Percentiles rank a stretch among this genome's conserved stretches.
Evolutionary conservation across 2,113 vertebrate genomes (phyloP).

Genomic region (Coptodon bakossiorum): DNA sequence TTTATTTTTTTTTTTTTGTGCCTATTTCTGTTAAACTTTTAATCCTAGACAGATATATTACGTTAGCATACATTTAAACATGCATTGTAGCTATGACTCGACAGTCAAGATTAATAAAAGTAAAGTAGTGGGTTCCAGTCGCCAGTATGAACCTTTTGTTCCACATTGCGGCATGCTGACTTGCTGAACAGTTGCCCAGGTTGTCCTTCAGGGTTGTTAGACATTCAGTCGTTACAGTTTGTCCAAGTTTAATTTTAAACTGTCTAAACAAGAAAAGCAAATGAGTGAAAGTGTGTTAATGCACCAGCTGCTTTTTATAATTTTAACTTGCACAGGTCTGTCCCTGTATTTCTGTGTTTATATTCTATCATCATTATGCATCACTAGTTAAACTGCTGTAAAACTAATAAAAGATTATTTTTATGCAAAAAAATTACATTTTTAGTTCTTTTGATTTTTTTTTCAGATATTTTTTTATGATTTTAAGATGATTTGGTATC

Average conservation of each 20-base stretch:
- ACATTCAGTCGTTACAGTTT: constrained; percentile 28
- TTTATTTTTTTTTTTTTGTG: not conserved
- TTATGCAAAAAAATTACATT: not conserved
- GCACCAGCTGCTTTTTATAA: constrained; percentile 21
- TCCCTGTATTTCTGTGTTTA: not conserved
- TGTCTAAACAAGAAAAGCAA: constrained; percentile 29
- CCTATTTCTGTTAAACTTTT: not conserved
- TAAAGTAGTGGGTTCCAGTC: no score
- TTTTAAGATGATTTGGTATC: no score
- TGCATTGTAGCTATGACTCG: no score
- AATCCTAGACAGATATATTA: not conserved
- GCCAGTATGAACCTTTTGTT: not conserved
- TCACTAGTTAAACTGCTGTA: not conserved
- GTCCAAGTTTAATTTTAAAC: constrained; percentile 62
- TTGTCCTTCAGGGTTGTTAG: constrained; percentile 15
- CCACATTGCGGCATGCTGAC: not conserved
- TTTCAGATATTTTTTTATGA: no score
- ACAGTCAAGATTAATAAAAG: no score
- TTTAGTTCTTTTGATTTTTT: no score
- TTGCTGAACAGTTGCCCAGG: not conserved
- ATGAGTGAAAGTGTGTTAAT: constrained; percentile 60
- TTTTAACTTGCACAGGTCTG: constrained; percentile 17
- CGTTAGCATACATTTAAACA: not conserved
- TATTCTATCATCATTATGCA: not conserved
- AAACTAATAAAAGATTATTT: not conserved